A percentile compares a stretch with the other conserved stretches of the same genome.
Evolutionary conservation across 2,797 vertebrate species (phyloP).

Genomic region (Luscinia megarhynchos): DNA sequence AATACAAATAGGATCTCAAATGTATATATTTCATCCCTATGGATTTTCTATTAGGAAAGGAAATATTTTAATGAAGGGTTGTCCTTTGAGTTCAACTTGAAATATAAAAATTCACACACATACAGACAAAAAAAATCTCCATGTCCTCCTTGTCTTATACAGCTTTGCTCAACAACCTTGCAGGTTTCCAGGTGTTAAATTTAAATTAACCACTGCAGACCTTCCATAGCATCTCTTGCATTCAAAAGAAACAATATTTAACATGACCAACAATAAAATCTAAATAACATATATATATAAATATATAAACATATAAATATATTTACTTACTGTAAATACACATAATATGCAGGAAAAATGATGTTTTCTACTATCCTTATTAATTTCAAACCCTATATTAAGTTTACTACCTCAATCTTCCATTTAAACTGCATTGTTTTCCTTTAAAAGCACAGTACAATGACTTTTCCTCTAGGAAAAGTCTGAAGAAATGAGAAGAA

Average conservation of each 20-base stretch:
- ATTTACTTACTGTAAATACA: neutral
- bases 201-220: neutral
- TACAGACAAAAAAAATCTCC: neutral
- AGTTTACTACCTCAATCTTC: neutral
- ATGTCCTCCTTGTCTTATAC: neutral
- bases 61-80: neutral
- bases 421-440: neutral
- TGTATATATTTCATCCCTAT: neutral
- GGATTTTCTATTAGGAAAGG: neutral
- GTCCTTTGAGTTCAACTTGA: neutral
- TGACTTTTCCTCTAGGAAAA: neutral
- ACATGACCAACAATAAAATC: neutral
- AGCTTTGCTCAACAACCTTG: neutral
- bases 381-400: neutral
- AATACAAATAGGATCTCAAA: neutral
- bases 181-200: neutral
- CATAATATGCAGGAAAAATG: neutral
- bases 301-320: neutral
- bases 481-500: fast-evolving
- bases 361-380: neutral
- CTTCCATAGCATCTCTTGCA: neutral
- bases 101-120: neutral
- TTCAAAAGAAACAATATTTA: neutral
- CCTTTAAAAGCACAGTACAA: neutral
- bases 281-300: neutral